Evolutionary conservation across 2,888 invertebrate species (phyloP), one percentile per base, ranked within the genome.

Genomic region (Sinotaia quadrata): DNA sequence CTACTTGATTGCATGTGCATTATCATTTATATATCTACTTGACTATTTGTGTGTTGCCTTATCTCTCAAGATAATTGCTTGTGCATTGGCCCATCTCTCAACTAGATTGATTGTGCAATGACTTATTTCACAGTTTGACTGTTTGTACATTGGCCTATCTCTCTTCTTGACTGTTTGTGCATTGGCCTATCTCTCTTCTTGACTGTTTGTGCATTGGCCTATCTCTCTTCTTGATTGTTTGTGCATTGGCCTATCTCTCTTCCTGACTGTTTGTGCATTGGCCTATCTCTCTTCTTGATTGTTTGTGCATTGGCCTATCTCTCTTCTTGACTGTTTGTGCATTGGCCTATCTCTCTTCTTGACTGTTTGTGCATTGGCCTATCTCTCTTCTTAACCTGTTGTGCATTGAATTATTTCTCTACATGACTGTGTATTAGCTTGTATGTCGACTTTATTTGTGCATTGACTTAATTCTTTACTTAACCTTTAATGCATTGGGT

Each of bases 221-320:
- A 10, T 24, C 15, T 44, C 18, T 31, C 60, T 60, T 4, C 15
- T 15, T 37, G 18, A 33, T 31, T 29, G 24, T 44, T 31, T 44
- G 8, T 60, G n/a, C 44, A n/a, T 60, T 31, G 41, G 24, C 44
- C 10, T 57, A n/a, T 57, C 57, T 59, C 44, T 41, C 41, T 41
- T 29, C 44, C 41, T 59, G 15, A 41, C 44, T 5, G 1, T 59
- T 29, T 59, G 1, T 59, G 24, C 44, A 1, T 57, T 5, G 31
- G 1, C 34, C 57, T 57, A 12, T 57, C 57, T 57, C 33, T 57
- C 57, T 57, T n/a, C 21, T 15, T 41, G 12, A 12, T 15, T 57
- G 34, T 57, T n/a, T 57, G 34, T 57, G 34, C 36, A 33, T 57
- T 36, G 21, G 41, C 27, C 58, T 58, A 36, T 41, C 58, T 58